Evolutionary conservation across 2,888 invertebrate species (phyloP).

Genomic region (Coleophora deauratella): DNA sequence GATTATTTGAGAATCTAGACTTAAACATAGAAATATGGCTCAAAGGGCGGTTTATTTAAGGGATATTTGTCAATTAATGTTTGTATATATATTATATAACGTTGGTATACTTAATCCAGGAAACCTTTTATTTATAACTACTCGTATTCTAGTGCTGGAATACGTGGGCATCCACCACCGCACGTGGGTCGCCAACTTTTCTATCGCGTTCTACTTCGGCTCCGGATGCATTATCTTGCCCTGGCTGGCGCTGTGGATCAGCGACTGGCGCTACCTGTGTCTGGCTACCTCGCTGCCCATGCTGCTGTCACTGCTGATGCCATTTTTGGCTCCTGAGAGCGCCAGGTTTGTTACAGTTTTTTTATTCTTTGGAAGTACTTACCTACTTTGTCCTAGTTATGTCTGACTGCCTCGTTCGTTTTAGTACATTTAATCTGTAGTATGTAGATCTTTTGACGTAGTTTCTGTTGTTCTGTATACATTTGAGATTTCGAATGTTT

Average conservation of each 20-base stretch:
- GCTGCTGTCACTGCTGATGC: constrained; percentile 30
- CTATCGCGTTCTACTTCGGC: constrained; percentile 42
- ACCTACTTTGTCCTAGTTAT: background rate
- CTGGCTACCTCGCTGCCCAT: constrained; percentile 40
- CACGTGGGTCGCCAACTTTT: constrained; percentile 46
- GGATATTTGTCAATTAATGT: no score
- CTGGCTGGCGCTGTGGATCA: constrained; percentile 41
- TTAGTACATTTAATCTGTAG: no score
- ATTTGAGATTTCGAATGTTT: background rate
- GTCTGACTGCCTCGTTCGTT: background rate
- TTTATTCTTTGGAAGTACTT: no score
- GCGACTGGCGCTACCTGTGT: constrained; percentile 39
- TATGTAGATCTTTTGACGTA: no score
- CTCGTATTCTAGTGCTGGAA: constrained; percentile 35
- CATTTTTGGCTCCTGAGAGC: constrained; percentile 47
- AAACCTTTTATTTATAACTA: no score
- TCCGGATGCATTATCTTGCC: constrained; percentile 37
- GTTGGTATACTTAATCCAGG: no score
- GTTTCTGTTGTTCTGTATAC: no score
- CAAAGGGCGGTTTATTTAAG: no score
- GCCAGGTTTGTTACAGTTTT: constrained; percentile 28
- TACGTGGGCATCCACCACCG: constrained; percentile 50
- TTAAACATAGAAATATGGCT: no score
- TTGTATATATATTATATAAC: no score
- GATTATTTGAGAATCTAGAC: no score